These are phyloP conservation scores for Patella depressa DNA, from an alignment of 2,888 invertebrate species.

Conservation along the genomic window DNA sequence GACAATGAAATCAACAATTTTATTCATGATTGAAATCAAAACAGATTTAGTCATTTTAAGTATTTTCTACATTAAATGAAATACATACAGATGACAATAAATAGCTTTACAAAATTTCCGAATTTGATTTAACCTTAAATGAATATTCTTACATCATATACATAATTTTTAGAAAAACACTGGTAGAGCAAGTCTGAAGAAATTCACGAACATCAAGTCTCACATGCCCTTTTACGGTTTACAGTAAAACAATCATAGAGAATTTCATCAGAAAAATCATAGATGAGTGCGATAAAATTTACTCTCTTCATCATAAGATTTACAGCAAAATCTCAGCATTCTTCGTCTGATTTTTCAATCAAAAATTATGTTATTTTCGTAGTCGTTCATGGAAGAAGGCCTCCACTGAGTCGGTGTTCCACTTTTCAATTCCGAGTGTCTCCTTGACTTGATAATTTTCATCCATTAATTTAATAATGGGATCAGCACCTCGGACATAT, in stretches of 20 bases:
- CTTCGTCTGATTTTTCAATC: background rate
- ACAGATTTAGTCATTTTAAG: no score
- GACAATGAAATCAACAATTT: no score
- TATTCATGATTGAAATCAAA: no score
- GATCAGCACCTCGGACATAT: constrained; percentile 94
- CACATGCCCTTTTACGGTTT: background rate
- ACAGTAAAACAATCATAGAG: background rate
- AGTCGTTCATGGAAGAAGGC: constrained; percentile 95
- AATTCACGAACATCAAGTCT: background rate
- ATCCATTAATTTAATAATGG: constrained; percentile 91
- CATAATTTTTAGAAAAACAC: background rate
- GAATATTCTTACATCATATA: no score
- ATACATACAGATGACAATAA: no score
- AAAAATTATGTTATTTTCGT: constrained; percentile 43
- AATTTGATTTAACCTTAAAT: no score
- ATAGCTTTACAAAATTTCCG: no score
- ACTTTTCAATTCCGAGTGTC: constrained; percentile 93
- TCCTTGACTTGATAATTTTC: constrained; percentile 84
- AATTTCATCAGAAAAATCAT: background rate
- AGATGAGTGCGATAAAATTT: background rate
- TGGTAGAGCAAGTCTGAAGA: background rate
- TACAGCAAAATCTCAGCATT: background rate
- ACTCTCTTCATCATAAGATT: background rate
- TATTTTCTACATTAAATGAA: no score
- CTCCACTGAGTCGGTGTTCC: constrained; percentile 98